Conservation (phyloP, 2,113 vertebrate genomes). For the Cardinalis cardinalis region DNA sequence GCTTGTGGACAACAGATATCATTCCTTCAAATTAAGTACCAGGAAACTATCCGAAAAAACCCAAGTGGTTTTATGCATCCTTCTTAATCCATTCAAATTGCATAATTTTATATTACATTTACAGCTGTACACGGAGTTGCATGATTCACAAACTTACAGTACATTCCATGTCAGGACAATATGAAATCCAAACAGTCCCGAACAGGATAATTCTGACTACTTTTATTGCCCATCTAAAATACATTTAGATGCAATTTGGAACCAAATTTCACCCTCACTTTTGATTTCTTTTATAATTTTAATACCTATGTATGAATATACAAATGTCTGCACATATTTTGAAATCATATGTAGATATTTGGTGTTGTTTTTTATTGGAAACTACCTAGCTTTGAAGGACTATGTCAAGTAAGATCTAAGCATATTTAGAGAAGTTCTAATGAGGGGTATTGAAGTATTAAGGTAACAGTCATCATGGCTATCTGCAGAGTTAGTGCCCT, state of each 20-base stretch:
- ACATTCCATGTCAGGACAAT: neutral
- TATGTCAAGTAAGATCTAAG: neutral
- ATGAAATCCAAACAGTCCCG: slow-evolving; percentile 25
- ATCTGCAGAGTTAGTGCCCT: slow-evolving; percentile 27
- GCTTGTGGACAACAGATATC: neutral
- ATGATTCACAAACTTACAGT: neutral
- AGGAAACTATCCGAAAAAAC: slow-evolving; percentile 28
- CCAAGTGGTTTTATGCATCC: neutral
- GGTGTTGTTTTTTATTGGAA: neutral
- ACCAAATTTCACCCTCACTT: neutral
- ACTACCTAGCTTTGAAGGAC: slow-evolving; percentile 43
- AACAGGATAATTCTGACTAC: neutral
- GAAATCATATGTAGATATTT: neutral
- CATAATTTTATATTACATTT: slow-evolving; percentile 45
- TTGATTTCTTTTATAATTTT: neutral
- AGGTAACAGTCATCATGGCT: slow-evolving; percentile 16
- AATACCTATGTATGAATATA: slow-evolving; percentile 16
- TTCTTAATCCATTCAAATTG: neutral
- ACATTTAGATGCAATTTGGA: neutral
- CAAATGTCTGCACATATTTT: slow-evolving; percentile 15
- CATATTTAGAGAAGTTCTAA: neutral
- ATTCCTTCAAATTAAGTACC: neutral
- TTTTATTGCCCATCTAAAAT: neutral
- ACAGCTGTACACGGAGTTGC: slow-evolving; percentile 13
- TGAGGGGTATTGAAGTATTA: neutral